phyloP scores from a whole-genome alignment of 37 sponge, comb jelly and placozoan species.

The Sycon ciliatum region DNA sequence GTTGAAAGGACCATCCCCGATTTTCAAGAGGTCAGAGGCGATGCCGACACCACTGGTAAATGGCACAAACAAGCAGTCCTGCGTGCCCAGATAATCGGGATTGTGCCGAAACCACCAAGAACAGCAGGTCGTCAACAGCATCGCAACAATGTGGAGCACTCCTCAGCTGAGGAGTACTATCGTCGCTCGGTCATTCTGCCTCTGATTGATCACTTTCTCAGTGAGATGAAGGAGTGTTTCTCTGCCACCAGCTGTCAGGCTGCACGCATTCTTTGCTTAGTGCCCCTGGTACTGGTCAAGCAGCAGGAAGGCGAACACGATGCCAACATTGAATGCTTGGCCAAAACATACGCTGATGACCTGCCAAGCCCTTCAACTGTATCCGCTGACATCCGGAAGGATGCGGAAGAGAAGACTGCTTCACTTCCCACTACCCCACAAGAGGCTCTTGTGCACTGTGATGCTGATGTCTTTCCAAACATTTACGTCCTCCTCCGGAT shows the following conservation, averaged over 20 bases:
- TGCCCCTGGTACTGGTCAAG: no score
- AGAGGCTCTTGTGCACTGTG: no score
- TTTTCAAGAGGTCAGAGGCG: slow-evolving; percentile 28
- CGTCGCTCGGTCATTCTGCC: slow-evolving; percentile 29
- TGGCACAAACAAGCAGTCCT: slow-evolving; percentile 27
- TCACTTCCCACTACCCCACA: no score
- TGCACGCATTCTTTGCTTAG: slow-evolving; percentile 20
- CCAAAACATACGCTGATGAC: no score
- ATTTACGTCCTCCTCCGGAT: no score
- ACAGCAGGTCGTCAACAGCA: slow-evolving; percentile 36
- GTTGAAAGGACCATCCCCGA: slow-evolving; percentile 9
- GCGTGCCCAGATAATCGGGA: slow-evolving; percentile 30
- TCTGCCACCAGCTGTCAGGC: slow-evolving; percentile 19
- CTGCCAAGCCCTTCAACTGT: no score
- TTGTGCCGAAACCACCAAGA: slow-evolving; percentile 27
- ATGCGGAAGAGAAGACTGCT: no score
- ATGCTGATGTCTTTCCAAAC: no score
- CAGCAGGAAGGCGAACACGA: no score
- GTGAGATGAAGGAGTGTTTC: slow-evolving; percentile 44
- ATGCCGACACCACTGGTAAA: slow-evolving; percentile 10
- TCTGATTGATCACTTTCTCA: slow-evolving; percentile 44
- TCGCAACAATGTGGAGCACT: slow-evolving; percentile 31
- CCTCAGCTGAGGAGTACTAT: slow-evolving; percentile 44
- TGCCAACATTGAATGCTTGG: no score
- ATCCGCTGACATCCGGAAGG: no score